phyloP scores from a whole-genome alignment of 2,797 vertebrate genomes.

The Allenopithecus nigroviridis region DNA sequence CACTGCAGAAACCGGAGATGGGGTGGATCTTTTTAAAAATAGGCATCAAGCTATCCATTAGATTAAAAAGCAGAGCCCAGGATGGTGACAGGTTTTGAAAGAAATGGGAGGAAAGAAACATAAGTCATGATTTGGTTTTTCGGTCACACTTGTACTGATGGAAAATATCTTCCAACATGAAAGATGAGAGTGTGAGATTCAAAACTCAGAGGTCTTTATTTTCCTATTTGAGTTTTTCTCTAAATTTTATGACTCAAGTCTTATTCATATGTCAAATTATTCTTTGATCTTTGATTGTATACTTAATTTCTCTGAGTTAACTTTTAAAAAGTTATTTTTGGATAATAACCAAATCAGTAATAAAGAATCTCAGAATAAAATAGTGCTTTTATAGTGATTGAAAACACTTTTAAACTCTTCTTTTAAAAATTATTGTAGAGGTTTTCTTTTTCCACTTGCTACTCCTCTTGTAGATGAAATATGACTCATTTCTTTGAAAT shows the following conservation, averaged over 20 bases:
- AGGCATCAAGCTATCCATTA: constrained; percentile 58
- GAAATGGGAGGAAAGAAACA: constrained; percentile 55
- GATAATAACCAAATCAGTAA: background rate
- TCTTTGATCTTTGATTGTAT: background rate
- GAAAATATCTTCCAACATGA: constrained; percentile 59
- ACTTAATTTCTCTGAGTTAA: background rate
- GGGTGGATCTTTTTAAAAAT: constrained; percentile 60
- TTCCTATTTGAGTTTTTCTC: background rate
- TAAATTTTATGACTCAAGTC: background rate
- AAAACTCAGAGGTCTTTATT: background rate
- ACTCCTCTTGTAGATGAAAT: background rate
- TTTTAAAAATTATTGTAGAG: background rate
- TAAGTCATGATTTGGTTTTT: constrained; percentile 58
- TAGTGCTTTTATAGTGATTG: background rate
- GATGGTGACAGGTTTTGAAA: constrained; percentile 68
- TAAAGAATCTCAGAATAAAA: background rate
- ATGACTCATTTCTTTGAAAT: background rate
- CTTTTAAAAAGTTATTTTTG: background rate
- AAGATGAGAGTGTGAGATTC: background rate
- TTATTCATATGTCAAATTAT: background rate
- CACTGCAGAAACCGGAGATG: constrained; percentile 8
- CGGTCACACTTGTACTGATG: background rate
- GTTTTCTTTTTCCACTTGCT: background rate
- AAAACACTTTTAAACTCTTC: background rate
- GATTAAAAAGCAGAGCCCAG: constrained; percentile 45